Percentiles rank a stretch among this genome's conserved stretches.
phyloP scores from a whole-genome alignment of 2,888 invertebrate species.

The Drosophila meridionalis region DNA sequence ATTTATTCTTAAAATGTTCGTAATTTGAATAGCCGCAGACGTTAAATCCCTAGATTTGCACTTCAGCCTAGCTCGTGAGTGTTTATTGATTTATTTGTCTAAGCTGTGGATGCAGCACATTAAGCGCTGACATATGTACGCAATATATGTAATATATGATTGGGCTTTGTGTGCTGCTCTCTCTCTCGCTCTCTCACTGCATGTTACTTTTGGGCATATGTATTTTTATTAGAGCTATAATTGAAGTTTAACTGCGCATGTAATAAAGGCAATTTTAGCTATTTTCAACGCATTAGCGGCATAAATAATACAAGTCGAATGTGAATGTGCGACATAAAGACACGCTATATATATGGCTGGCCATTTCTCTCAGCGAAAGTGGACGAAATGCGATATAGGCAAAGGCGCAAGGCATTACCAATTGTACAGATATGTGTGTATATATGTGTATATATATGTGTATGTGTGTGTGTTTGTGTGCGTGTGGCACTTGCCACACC shows the following conservation, averaged over 20 bases:
- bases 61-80: neutral
- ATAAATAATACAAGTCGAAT: constrained; percentile 75
- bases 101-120: constrained; percentile 7
- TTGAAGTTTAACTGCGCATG: constrained; percentile 82
- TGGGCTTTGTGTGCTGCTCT: constrained; percentile 4
- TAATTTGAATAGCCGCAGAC: neutral
- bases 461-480: neutral
- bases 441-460: neutral
- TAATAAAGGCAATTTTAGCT: constrained; percentile 82
- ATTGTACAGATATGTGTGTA: constrained; percentile 24
- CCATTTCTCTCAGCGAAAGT: constrained; percentile 62
- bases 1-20: neutral
- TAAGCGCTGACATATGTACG: constrained; percentile 1
- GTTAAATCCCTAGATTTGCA: neutral
- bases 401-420: constrained; percentile 43
- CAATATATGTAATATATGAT: constrained; percentile 12
- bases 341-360: constrained; percentile 48
- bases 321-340: constrained; percentile 64
- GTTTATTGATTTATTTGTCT: constrained; percentile 12
- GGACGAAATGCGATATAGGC: constrained; percentile 65
- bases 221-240: constrained; percentile 73
- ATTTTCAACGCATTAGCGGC: constrained; percentile 79
- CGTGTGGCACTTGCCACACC: constrained; percentile 23
- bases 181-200: neutral
- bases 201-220: constrained; percentile 48